Percentiles rank a stretch among this genome's conserved stretches.
Evolutionary conservation across 1,140 invertebrate species (phyloP).

Genomic region (Phenacoccus solenopsis): DNA sequence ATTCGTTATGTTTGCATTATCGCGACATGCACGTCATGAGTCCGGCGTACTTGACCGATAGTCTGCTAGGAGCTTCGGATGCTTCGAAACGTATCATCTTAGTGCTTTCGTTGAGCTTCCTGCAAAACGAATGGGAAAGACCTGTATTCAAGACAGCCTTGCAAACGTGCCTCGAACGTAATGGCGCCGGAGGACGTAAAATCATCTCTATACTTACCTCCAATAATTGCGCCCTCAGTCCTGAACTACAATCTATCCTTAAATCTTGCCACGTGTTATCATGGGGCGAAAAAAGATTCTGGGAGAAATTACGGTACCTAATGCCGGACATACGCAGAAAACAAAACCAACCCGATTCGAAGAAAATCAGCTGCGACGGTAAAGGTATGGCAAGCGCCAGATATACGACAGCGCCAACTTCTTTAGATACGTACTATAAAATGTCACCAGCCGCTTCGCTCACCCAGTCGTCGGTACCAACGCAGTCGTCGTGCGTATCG

Average conservation of each 20-base stretch:
- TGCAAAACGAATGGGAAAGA: constrained; percentile 85
- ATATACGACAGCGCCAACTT: constrained; percentile 43
- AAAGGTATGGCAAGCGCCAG: constrained; percentile 37
- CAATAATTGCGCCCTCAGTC: constrained; percentile 70
- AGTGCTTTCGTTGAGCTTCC: constrained; percentile 80
- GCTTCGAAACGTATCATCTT: constrained; percentile 79
- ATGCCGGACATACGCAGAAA: constrained; percentile 54
- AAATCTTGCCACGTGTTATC: constrained; percentile 68
- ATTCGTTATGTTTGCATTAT: constrained; percentile 63
- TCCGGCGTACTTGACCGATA: constrained; percentile 60
- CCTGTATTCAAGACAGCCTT: constrained; percentile 86
- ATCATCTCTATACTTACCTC: constrained; percentile 78
- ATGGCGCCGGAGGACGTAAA: constrained; percentile 41
- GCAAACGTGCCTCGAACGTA: constrained; percentile 55
- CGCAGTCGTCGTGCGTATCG: constrained; percentile 48
- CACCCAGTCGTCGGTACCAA: constrained; percentile 37
- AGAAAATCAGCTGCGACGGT: constrained; percentile 33
- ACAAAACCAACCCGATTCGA: constrained; percentile 24
- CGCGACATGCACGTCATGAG: constrained; percentile 66
- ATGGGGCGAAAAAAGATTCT: constrained; percentile 86
- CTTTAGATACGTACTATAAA: constrained; percentile 40
- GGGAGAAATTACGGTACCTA: constrained; percentile 82
- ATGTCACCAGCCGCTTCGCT: constrained; percentile 28
- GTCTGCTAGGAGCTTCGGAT: constrained; percentile 79
- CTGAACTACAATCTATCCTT: constrained; percentile 72